Evolutionary conservation across 2,113 vertebrate genomes (phyloP).

Genomic region (Colaptes auratus): DNA sequence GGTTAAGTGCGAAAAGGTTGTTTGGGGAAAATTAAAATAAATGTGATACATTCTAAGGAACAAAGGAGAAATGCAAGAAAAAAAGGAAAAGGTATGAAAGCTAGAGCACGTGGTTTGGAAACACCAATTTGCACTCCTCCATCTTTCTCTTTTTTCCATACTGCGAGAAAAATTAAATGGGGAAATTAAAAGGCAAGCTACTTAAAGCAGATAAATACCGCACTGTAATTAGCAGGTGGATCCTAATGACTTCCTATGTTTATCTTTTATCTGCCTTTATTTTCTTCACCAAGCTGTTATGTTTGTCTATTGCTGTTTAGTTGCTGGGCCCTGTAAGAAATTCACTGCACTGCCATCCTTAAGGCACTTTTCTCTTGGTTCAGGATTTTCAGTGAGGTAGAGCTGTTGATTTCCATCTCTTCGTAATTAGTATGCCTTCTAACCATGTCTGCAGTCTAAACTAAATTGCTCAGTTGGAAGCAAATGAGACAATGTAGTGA

Average conservation of each 20-base stretch:
- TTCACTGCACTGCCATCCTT: not conserved
- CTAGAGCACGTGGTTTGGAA: not conserved
- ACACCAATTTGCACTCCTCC: not conserved
- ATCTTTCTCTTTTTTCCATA: not conserved
- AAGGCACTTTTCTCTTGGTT: not conserved
- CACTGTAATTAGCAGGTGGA: not conserved
- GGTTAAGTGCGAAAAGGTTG: not conserved
- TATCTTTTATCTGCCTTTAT: not conserved
- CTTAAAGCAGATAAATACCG: not conserved
- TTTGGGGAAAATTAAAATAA: not conserved
- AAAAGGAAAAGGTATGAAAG: not conserved
- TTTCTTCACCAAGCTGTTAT: not conserved
- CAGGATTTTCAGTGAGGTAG: not conserved
- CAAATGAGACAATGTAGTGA: slow-evolving; percentile 48
- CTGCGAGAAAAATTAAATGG: not conserved
- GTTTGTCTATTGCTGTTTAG: not conserved
- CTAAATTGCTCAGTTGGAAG: slow-evolving; percentile 48
- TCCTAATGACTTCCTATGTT: not conserved
- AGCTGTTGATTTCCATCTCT: not conserved
- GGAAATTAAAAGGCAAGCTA: not conserved
- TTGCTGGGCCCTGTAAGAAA: not conserved
- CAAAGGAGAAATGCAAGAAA: not conserved
- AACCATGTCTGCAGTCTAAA: slow-evolving; percentile 18
- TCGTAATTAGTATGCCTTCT: slow-evolving; percentile 47
- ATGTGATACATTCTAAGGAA: not conserved